Conservation (phyloP, 2,888 invertebrate genomes). For the Serripes groenlandicus region DNA sequence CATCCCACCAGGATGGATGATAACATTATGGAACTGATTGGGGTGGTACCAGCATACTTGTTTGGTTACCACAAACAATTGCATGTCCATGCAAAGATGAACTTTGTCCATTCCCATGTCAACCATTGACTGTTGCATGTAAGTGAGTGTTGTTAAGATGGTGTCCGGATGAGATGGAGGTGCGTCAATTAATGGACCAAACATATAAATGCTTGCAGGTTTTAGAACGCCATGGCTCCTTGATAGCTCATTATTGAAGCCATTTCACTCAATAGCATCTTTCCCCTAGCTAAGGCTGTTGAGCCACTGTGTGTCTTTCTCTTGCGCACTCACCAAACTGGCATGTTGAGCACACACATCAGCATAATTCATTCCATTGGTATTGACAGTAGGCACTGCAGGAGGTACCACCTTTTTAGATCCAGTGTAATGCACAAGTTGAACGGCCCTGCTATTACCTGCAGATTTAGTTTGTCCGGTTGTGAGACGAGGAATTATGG, state of each 20-base stretch:
- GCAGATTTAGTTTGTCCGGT: not conserved
- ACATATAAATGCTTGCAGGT: slow-evolving; percentile 17
- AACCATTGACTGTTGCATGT: slow-evolving; percentile 17
- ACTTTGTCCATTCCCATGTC: slow-evolving; percentile 22
- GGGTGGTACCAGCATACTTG: slow-evolving; percentile 30
- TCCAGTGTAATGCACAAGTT: not conserved
- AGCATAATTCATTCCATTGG: not conserved
- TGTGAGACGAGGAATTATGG: not conserved
- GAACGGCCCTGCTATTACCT: not conserved
- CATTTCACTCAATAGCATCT: slow-evolving; percentile 24
- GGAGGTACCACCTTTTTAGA: not conserved
- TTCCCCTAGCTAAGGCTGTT: slow-evolving; percentile 10
- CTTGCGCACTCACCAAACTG: slow-evolving; percentile 5
- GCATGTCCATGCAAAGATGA: slow-evolving; percentile 33
- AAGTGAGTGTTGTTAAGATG: slow-evolving; percentile 24
- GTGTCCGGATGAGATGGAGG: slow-evolving; percentile 34
- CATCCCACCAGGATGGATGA: slow-evolving; percentile 29
- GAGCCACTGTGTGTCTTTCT: slow-evolving; percentile 18
- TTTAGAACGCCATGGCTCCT: slow-evolving; percentile 18
- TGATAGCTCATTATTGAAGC: slow-evolving; percentile 21
- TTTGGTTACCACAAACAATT: slow-evolving; percentile 14
- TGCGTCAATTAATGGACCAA: slow-evolving; percentile 30
- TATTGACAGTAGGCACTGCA: not conserved
- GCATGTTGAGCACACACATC: slow-evolving; percentile 1
- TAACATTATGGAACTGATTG: slow-evolving; percentile 16